Evolutionary conservation across 2,888 invertebrate species (phyloP), one percentile per base, ranked within the genome.

Genomic region (Micropterix aruncella): DNA sequence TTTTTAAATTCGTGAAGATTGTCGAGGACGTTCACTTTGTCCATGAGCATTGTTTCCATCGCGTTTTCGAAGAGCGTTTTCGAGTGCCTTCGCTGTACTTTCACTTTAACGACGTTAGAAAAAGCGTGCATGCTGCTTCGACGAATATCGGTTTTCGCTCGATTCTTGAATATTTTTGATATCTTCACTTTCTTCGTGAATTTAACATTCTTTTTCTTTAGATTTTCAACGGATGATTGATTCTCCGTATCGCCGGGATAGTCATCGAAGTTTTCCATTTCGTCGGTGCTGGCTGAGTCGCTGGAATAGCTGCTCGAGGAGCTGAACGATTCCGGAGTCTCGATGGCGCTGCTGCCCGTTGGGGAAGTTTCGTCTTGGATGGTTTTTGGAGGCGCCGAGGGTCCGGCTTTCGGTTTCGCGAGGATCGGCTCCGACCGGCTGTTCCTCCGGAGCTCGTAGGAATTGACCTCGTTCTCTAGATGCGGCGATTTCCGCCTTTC

Each of bases 41-140:
- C 75, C 48, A 74, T 65, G 7, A 75, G 60, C 46, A 75, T 74
- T 38, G 73, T 74, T 54, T 72, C 70, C 62, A 75, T 69, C 16
- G 75, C 76, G 16, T 72, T 72, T 43, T 70, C 27, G 27, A 27
- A 27, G 5, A 27, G 27, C 12, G 27, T 7, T 12, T 27, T 27
- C 5, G 27, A 27, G 12, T 27, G 27, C 27, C 27, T 27, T 27
- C 27, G 27, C 12, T 27, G 27, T 12, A 7, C 27, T 27, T 12
- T 27, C 5, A 27, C 27, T 12, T 27, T 27, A 12, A 27, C 27
- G 12, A 27, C 27, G 7, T 27, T 12, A 12, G 27, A 27, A 27
- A 27, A 12, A 27, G 27, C 27, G 27, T 27, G 27, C 12, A 27
- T 27, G 27, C 27, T 27, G 27, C 12, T 27, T 12, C 27, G 5